These are phyloP conservation scores for Protaetia brevitarsis DNA, from an alignment of 1,140 invertebrate genomes.

Conservation along the genomic window DNA sequence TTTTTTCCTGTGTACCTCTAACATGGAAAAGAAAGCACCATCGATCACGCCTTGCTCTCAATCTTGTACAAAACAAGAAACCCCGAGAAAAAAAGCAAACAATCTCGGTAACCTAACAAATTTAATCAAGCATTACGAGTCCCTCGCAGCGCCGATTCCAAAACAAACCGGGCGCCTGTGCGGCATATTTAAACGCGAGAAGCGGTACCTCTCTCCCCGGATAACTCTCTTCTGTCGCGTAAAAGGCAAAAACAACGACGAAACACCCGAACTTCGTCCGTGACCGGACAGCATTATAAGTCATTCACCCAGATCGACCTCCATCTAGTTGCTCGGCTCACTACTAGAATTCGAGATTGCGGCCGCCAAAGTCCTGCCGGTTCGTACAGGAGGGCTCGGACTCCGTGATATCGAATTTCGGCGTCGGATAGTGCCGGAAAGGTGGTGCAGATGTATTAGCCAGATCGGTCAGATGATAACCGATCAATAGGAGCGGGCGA, in stretches of 20 bases:
- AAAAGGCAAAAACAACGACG: neutral
- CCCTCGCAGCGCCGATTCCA: too few species aligned
- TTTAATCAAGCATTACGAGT: too few species aligned
- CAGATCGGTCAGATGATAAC: neutral
- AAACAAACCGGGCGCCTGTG: too few species aligned
- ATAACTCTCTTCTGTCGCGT: neutral
- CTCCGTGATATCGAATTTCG: neutral
- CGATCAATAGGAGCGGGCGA: neutral
- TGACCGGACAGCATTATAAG: constrained; percentile 6
- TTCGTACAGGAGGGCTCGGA: neutral
- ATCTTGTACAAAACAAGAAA: too few species aligned
- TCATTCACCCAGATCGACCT: neutral
- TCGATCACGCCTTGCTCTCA: too few species aligned
- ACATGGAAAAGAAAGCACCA: too few species aligned
- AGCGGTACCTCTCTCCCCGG: too few species aligned
- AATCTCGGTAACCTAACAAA: too few species aligned
- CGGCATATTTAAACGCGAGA: too few species aligned
- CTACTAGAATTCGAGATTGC: constrained; percentile 5
- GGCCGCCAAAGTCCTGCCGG: neutral
- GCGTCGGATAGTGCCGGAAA: neutral
- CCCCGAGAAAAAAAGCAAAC: too few species aligned
- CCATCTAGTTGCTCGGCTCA: neutral
- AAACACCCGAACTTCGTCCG: neutral
- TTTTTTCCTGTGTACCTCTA: too few species aligned
- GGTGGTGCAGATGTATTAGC: constrained; percentile 2